These are phyloP conservation scores for Trichonephila clavipes DNA, from an alignment of 1,140 invertebrate genomes.

Conservation along the genomic window DNA sequence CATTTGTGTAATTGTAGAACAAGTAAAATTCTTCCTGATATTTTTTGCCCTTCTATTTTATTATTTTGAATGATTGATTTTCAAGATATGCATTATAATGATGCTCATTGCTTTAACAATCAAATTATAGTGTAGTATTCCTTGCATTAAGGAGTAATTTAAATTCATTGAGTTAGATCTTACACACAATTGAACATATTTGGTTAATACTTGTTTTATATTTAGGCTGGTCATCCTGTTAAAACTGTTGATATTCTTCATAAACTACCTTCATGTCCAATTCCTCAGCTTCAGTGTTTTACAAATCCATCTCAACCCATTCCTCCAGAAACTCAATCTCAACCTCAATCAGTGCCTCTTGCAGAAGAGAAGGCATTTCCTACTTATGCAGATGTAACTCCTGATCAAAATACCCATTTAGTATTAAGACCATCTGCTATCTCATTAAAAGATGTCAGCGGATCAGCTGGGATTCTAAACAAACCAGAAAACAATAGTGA, in stretches of 20 bases:
- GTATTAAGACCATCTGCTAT: constrained; percentile 47
- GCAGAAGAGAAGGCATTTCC: background rate
- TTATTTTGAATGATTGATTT: no score
- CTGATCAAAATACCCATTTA: constrained; percentile 1
- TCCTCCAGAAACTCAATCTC: background rate
- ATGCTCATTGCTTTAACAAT: no score
- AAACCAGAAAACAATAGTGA: background rate
- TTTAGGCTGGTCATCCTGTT: constrained; percentile 58
- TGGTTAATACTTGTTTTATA: background rate
- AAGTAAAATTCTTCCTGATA: no score
- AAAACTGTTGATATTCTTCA: constrained; percentile 51
- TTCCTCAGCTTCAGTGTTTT: constrained; percentile 61
- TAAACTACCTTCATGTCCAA: constrained; percentile 59
- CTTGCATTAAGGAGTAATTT: no score
- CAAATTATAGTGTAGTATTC: no score
- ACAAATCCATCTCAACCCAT: background rate
- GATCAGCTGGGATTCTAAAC: background rate
- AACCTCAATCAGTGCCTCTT: background rate
- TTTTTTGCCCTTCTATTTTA: no score
- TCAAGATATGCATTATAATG: no score
- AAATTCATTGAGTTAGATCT: no score
- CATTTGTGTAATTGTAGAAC: no score
- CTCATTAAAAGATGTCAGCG: background rate
- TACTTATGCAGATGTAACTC: background rate
- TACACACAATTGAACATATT: no score